Percentiles rank a stretch among this genome's conserved stretches.
phyloP scores from a whole-genome alignment of 64 coral and sea anemone genomes.

The Montipora foliosa region DNA sequence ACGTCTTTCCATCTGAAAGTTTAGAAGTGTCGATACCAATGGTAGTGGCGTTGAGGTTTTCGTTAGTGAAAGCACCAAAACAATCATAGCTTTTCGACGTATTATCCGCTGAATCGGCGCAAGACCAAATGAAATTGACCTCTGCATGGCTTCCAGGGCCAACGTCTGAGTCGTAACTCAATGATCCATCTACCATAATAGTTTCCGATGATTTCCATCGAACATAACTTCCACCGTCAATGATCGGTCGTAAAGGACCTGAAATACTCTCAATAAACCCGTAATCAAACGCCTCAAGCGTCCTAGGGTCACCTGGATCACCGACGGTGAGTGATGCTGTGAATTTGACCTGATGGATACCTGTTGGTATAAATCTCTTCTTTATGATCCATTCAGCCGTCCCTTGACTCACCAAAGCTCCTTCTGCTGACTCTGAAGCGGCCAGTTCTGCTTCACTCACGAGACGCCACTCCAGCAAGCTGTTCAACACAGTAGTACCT shows the following conservation, averaged over 20 bases:
- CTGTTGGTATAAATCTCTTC: not conserved
- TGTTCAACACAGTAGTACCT: not conserved
- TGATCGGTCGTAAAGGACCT: conserved; percentile 11
- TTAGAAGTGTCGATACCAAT: not conserved
- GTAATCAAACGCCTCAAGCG: conserved; percentile 18
- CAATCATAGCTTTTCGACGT: not conserved
- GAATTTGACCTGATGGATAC: conserved; percentile 38
- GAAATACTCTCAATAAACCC: conserved; percentile 21
- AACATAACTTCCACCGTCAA: conserved; percentile 37
- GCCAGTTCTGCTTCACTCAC: conserved; percentile 23
- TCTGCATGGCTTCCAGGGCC: conserved; percentile 26
- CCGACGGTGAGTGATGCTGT: not conserved
- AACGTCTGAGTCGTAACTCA: conserved; percentile 39
- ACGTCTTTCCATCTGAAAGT: not conserved
- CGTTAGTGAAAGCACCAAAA: conserved; percentile 23
- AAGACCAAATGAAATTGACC: conserved; percentile 29
- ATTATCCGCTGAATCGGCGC: not conserved
- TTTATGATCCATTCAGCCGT: conserved; percentile 35
- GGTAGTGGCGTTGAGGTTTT: not conserved
- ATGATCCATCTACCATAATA: conserved; percentile 17
- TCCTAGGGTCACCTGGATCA: not conserved
- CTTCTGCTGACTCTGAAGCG: not conserved
- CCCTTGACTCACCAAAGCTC: conserved; percentile 21
- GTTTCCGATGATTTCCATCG: not conserved
- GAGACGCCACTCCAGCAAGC: not conserved